Conservation (phyloP, 2,888 invertebrate species). For the Dolichomitus sp. region DNA sequence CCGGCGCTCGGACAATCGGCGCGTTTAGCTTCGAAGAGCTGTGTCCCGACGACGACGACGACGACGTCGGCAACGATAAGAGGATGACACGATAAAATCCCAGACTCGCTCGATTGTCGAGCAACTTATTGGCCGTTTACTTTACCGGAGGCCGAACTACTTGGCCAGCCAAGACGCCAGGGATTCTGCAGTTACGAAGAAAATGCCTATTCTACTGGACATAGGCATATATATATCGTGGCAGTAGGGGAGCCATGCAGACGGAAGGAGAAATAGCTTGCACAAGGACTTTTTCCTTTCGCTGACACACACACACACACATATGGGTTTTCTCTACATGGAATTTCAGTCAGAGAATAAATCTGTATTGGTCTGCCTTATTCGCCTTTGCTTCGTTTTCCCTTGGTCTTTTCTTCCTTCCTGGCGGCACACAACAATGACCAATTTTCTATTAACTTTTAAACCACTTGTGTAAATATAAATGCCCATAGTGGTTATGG, state of each 20-base stretch:
- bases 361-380: constrained; percentile 53
- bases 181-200: constrained; percentile 55
- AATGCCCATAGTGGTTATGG: constrained; percentile 27
- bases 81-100: constrained; percentile 67
- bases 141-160: constrained; percentile 47
- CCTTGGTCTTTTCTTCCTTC: constrained; percentile 47
- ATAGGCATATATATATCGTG: neutral
- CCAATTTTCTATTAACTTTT: constrained; percentile 67
- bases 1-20: constrained; percentile 57
- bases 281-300: constrained; percentile 55
- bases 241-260: neutral
- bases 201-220: constrained; percentile 62
- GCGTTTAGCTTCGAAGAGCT: constrained; percentile 53
- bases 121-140: constrained; percentile 66
- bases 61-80: constrained; percentile 54
- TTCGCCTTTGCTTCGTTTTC: constrained; percentile 34
- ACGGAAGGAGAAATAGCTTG: constrained; percentile 58
- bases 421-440: constrained; percentile 60
- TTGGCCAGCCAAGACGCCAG: constrained; percentile 36
- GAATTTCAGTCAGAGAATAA: constrained; percentile 53
- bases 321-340: neutral
- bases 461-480: constrained; percentile 66
- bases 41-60: constrained; percentile 50
- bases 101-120: constrained; percentile 64
- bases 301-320: constrained; percentile 33